phyloP scores from a whole-genome alignment of 2,113 vertebrate genomes.

The Sturnira hondurensis region DNA sequence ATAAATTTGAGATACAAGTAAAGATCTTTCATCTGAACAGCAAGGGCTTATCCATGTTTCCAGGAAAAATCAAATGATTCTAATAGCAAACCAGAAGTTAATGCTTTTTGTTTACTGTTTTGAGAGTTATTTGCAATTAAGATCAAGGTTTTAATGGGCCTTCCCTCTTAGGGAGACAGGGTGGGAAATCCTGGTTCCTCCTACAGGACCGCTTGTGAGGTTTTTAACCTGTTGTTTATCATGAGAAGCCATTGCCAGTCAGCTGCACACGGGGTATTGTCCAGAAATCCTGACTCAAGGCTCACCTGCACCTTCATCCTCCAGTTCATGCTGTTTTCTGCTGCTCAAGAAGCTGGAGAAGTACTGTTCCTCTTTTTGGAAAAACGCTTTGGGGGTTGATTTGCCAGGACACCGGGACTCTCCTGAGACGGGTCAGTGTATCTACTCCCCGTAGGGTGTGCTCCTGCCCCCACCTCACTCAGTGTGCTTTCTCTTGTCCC shows the following conservation, averaged over 20 bases:
- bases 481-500: neutral
- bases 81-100: neutral
- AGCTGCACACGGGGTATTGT: neutral
- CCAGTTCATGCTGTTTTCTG: neutral
- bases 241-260: neutral
- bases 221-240: neutral
- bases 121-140: neutral
- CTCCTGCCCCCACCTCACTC: neutral
- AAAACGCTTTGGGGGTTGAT: neutral
- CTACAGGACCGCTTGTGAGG: neutral
- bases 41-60: neutral
- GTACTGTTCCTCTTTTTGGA: neutral
- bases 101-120: neutral
- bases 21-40: neutral
- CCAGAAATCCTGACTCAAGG: neutral
- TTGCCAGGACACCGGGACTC: neutral
- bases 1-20: neutral
- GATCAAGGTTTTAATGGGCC: neutral
- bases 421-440: neutral
- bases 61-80: neutral
- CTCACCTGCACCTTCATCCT: neutral
- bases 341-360: neutral
- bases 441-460: neutral
- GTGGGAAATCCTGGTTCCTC: neutral
- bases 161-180: neutral